phyloP scores from a whole-genome alignment of 1,140 invertebrate genomes.

The Hirudo medicinalis region DNA sequence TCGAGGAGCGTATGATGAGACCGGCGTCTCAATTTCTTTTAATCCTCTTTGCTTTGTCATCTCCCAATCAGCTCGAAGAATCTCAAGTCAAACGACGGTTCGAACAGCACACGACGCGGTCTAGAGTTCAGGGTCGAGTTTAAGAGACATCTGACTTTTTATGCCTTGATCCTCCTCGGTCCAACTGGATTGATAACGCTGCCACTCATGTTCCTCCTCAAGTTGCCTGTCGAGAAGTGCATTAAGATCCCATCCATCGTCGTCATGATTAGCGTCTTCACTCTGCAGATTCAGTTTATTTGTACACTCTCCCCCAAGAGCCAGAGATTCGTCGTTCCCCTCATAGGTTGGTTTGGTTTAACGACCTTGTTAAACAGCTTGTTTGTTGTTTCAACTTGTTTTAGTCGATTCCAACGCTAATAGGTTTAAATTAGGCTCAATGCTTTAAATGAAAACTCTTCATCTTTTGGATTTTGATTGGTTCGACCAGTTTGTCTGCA shows the following conservation, averaged over 20 bases:
- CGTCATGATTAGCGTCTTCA: slow-evolving; percentile 2
- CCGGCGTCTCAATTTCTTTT: too few species aligned
- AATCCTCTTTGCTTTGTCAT: too few species aligned
- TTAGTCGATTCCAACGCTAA: too few species aligned
- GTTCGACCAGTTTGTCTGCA: too few species aligned
- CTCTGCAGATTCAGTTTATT: slow-evolving; percentile 5
- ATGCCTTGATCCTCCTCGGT: background rate
- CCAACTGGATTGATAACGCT: background rate
- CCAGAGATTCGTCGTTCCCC: background rate
- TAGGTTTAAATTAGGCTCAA: too few species aligned
- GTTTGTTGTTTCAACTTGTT: too few species aligned
- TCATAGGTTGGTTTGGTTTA: slow-evolving; percentile 6
- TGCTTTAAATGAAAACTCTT: too few species aligned
- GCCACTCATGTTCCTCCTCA: slow-evolving; percentile 7
- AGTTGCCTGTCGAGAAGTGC: slow-evolving; percentile 1
- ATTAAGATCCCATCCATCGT: slow-evolving; percentile 10
- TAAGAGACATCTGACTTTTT: background rate
- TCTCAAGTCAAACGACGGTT: too few species aligned
- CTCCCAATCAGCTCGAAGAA: too few species aligned
- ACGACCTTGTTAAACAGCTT: too few species aligned
- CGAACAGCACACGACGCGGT: background rate
- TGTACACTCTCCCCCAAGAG: background rate
- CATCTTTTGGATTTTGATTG: too few species aligned
- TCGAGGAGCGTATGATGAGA: too few species aligned
- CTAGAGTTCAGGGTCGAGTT: background rate